A percentile compares a stretch with the other conserved stretches of the same genome.
These are phyloP conservation scores for Pseudeuparius sepicola DNA, from an alignment of 2,888 invertebrate genomes.

Conservation along the genomic window DNA sequence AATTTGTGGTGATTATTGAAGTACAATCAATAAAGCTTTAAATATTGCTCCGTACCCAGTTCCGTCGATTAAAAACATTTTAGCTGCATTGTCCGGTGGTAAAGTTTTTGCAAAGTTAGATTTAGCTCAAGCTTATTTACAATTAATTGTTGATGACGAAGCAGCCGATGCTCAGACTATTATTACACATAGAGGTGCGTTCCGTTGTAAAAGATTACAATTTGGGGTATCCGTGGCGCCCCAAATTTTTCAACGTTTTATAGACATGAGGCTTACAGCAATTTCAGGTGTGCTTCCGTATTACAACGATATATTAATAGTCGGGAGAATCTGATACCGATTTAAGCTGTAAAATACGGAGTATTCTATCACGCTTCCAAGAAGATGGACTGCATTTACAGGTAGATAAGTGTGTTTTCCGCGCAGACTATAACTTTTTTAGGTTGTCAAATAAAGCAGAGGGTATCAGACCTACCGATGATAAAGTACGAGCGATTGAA, in stretches of 20 bases:
- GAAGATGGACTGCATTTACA: no score
- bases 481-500: no score
- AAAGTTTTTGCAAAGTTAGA: constrained; percentile 33
- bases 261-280: constrained; percentile 9
- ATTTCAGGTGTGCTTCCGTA: constrained; percentile 11
- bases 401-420: no score
- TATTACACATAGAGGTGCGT: constrained; percentile 31
- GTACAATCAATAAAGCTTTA: constrained; percentile 28
- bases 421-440: no score
- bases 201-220: constrained; percentile 24
- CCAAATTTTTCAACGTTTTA: constrained; percentile 12
- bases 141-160: constrained; percentile 29
- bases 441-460: no score
- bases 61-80: no score
- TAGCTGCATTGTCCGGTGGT: constrained; percentile 26
- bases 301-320: constrained; percentile 9
- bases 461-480: no score
- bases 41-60: no score
- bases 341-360: no score
- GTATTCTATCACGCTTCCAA: no score
- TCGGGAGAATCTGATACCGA: no score
- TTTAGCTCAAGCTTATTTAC: constrained; percentile 31
- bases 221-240: constrained; percentile 19
- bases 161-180: constrained; percentile 30
- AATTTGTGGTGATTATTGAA: constrained; percentile 26